Evolutionary conservation across 64 coral and sea anemone genomes (phyloP), one percentile per base, ranked within the genome.

Genomic region (Platygyra sinensis): DNA sequence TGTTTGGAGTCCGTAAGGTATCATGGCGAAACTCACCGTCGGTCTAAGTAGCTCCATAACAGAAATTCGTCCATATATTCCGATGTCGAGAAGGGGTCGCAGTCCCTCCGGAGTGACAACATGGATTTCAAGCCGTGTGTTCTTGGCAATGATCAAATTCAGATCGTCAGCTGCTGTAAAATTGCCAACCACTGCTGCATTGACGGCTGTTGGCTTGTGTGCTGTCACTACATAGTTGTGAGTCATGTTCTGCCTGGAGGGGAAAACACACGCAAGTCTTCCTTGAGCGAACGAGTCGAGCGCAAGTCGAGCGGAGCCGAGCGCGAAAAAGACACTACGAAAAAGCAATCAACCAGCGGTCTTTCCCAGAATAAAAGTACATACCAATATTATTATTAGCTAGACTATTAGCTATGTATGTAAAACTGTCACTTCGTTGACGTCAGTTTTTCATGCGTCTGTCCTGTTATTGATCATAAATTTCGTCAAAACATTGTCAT

Each of bases 141-240:
- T 99, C 42, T 99, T 99, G 1, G 96, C 96, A 65, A 99, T 93
- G 15, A 99, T 92, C 31, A 99, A 82, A 74, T 99, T 99, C 51
- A 99, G 87, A 78, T 99, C 96, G 51, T 93, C 89, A 46, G 94
- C 36, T 30, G 91, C 94, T 7, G 96, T 99, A 86, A 99, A 99
- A 95, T 99, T 95, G 18, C 96, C 96, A 14, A 99, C 96, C 3
- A 99, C 96, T 13, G 94, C 94, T 24, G 96, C 90, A 77, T 93
- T 95, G 4, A 99, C 96, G 36, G 96, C 96, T 18, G 96, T 99
- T 0, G 96, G 96, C 64, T 99, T 99, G 71, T 99, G 96, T 75
- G 96, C 96, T 79, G 96, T 99, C 67, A 99, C 96, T 72, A 99
- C 94, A 62, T 99, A 99, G 74, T 99, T 99, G 65, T 93, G 78